Conservation (phyloP, 1,140 invertebrate species). For the Reticulitermes speratus region DNA sequence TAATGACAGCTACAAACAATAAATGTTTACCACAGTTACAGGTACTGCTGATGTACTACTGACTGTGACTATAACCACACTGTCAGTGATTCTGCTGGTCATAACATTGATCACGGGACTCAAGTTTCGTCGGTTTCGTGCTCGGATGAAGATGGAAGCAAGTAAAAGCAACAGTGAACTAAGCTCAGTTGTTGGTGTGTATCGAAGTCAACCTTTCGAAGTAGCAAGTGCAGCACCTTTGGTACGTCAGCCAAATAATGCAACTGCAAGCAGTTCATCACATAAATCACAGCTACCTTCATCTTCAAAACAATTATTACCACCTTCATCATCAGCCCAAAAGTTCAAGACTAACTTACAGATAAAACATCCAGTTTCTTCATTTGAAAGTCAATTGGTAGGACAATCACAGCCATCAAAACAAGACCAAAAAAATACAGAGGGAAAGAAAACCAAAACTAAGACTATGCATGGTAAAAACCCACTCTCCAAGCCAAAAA, state of each 20-base stretch:
- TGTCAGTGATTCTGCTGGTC: too few species aligned
- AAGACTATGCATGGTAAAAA: background rate
- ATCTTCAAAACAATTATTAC: too few species aligned
- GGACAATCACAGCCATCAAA: background rate
- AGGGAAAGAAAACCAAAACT: background rate
- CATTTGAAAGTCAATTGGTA: background rate
- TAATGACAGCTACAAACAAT: too few species aligned
- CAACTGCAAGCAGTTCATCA: background rate
- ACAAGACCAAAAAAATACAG: background rate
- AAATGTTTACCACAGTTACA: background rate
- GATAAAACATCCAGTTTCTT: background rate
- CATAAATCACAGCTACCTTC: background rate
- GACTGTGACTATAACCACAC: too few species aligned
- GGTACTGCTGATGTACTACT: background rate
- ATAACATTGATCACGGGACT: conserved; percentile 27
- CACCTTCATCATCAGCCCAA: too few species aligned
- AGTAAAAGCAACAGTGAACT: background rate
- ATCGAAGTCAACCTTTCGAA: background rate
- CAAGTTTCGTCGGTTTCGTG: conserved; percentile 29
- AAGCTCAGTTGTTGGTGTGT: background rate
- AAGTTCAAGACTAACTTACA: too few species aligned
- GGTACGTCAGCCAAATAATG: background rate
- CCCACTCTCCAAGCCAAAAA: background rate
- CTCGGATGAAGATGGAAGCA: conserved; percentile 10
- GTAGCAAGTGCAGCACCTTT: background rate